Evolutionary conservation across 92 coral and sea anemone genomes (phyloP), one percentile per base, ranked within the genome.

Genomic region (Metridium senile): DNA sequence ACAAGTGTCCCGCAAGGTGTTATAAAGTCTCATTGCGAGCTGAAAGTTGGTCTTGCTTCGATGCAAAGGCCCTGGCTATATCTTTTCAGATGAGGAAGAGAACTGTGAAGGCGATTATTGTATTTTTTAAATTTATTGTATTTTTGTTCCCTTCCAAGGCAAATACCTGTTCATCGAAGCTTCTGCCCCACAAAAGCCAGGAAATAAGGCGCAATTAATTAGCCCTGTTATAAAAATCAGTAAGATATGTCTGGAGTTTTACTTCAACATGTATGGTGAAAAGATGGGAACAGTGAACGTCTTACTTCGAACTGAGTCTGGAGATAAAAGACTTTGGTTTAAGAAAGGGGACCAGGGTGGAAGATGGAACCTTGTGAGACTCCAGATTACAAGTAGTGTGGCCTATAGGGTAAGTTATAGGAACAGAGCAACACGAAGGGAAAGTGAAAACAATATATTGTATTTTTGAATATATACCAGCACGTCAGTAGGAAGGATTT

Each of bases 141-240:
- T n/a, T n/a, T n/a, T n/a, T n/a, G n/a, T 39, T 39, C 13, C 13
- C 8, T 39, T 39, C 13, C 49, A 33, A 92, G 97, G 97, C 21
- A 62, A 81, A 63, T 92, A 92, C 68, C 76, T 84, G n/a, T 89
- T 71, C 76, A 80, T 74, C 39, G 97, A 92, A 65, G 93, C 97
- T 29, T 92, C 97, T 8, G 77, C 83, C 26, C 93, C 89, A 0
- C 93, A 58, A 53, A 74, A 62, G 68, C 33, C 69, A 34, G 83
- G 82, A 35, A 73, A 89, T 32, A 78, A 82, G 11, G 97, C 97
- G 11, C 75, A 76, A 32, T 71, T 92, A 17, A 29, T 79, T 53
- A 89, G 97, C 43, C 93, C 97, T 0, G 45, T 80, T 45, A 82
- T 89, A 11, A 43, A 58, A 7, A 75, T 79, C 26, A 59, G 80